These are phyloP conservation scores for Rhabdophis nuchalis DNA, from an alignment of 2,797 vertebrate species.

Conservation along the genomic window DNA sequence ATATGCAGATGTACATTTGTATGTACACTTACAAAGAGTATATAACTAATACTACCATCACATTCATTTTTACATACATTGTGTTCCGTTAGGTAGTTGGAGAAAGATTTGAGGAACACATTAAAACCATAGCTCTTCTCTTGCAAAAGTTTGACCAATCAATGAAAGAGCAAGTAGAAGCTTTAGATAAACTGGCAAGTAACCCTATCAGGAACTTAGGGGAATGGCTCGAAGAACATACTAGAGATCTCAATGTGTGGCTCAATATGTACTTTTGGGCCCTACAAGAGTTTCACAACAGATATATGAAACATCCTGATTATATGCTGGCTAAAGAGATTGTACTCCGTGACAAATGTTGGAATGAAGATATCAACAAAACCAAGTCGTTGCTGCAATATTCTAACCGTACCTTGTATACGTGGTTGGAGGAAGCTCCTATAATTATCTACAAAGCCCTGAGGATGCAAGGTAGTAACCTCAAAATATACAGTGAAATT, in stretches of 20 bases:
- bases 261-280: neutral
- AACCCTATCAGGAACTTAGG: constrained; percentile 29
- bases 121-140: neutral
- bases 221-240: constrained; percentile 44
- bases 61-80: neutral
- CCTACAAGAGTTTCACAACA: neutral
- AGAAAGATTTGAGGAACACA: constrained; percentile 4
- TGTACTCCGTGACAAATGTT: neutral
- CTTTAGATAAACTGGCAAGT: constrained; percentile 33
- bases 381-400: neutral
- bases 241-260: constrained; percentile 16
- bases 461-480: neutral
- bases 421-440: neutral
- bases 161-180: neutral
- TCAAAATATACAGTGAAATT: neutral
- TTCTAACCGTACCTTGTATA: neutral
- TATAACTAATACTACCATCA: neutral
- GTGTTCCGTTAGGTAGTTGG: neutral
- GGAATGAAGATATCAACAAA: neutral
- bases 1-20: neutral
- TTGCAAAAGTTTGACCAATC: neutral
- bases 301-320: neutral
- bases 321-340: neutral
- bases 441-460: neutral
- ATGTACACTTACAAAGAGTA: neutral